A percentile compares a stretch with the other conserved stretches of the same genome.
These are phyloP conservation scores for Eclectus roratus DNA, from an alignment of 2,113 vertebrate genomes.

Conservation along the genomic window DNA sequence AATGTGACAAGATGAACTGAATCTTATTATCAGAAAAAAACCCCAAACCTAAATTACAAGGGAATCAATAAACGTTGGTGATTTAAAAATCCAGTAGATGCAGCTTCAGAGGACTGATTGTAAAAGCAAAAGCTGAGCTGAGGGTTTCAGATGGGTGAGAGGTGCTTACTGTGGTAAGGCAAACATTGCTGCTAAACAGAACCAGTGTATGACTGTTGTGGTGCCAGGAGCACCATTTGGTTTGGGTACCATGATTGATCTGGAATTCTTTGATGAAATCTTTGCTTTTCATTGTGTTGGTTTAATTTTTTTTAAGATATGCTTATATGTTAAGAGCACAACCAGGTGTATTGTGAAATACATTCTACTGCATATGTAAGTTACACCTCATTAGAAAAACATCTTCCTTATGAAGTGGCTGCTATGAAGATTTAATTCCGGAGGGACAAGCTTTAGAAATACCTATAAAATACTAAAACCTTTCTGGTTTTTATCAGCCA, in stretches of 20 bases:
- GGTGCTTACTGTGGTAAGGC: background rate
- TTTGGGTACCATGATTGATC: background rate
- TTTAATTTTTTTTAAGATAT: background rate
- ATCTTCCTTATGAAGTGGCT: background rate
- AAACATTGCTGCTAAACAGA: background rate
- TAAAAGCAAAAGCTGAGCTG: background rate
- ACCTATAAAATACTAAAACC: background rate
- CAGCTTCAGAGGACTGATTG: background rate
- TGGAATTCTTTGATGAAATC: background rate
- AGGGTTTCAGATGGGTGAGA: background rate
- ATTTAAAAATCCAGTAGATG: background rate
- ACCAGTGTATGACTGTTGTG: background rate
- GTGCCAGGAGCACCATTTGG: background rate
- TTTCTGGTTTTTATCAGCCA: background rate
- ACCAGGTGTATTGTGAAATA: background rate
- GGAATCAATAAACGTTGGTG: background rate
- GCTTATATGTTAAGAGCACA: background rate
- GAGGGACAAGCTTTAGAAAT: background rate
- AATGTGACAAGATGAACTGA: background rate
- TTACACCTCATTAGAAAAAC: background rate
- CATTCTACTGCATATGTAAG: background rate
- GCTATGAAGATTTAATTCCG: background rate
- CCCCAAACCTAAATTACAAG: background rate
- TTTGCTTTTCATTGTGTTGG: background rate
- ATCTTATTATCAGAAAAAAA: background rate